phyloP scores from a whole-genome alignment of 2,888 invertebrate species.

The Phyllotreta cruciferae region DNA sequence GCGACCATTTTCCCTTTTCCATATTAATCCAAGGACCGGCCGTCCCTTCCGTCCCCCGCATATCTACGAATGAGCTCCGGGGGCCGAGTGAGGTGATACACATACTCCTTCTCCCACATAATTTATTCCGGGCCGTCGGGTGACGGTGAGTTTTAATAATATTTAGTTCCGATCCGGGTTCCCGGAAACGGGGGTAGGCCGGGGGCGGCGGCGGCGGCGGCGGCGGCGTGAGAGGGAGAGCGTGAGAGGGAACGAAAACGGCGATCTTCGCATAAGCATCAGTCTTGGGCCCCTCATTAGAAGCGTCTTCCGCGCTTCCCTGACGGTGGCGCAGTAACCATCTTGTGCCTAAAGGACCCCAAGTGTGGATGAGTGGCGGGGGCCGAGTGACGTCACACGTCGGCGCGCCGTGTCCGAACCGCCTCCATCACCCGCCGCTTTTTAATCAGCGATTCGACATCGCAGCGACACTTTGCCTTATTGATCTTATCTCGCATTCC shows the following conservation, averaged over 20 bases:
- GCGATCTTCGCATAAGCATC: constrained; percentile 40
- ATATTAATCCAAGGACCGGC: constrained; percentile 42
- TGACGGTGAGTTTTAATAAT: constrained; percentile 50
- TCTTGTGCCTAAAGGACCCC: constrained; percentile 50
- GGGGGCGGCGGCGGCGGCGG: constrained; percentile 13
- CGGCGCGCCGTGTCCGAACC: constrained; percentile 54
- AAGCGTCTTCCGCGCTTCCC: constrained; percentile 49
- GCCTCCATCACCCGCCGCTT: constrained; percentile 53
- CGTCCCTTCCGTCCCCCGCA: constrained; percentile 36
- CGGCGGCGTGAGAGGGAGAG: too few species aligned
- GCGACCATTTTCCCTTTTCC: constrained; percentile 43
- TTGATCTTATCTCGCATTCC: constrained; percentile 53
- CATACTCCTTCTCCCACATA: constrained; percentile 45
- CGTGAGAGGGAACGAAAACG: constrained; percentile 15
- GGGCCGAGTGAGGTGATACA: constrained; percentile 34
- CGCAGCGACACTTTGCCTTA: constrained; percentile 55
- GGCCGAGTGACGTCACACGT: constrained; percentile 48
- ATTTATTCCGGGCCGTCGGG: constrained; percentile 41
- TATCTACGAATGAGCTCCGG: constrained; percentile 35
- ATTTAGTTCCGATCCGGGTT: constrained; percentile 44
- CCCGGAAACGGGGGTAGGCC: constrained; percentile 22
- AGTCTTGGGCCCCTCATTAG: constrained; percentile 48
- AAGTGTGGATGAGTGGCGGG: constrained; percentile 45
- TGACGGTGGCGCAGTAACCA: constrained; percentile 54
- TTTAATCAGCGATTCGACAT: constrained; percentile 54